Percentiles rank a stretch among this genome's conserved stretches.
Conservation (phyloP, 2,797 vertebrate genomes). For the Micromesistius poutassou region DNA sequence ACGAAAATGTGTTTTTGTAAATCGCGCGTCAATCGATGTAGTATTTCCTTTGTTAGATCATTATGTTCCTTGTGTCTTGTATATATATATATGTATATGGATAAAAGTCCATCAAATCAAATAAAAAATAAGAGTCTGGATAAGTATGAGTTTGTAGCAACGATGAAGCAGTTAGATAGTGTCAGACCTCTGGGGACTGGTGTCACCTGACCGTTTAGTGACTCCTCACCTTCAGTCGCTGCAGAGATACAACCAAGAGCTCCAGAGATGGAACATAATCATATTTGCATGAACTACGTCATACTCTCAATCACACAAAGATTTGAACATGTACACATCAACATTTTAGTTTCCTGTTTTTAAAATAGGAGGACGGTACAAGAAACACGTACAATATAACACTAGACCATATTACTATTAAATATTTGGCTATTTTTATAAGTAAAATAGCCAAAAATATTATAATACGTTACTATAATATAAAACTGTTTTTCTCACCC, state of each 20-base stretch:
- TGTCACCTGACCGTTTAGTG: not conserved
- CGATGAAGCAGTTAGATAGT: not conserved
- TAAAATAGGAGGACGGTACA: not conserved
- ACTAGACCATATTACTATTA: not conserved
- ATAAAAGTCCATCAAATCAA: not conserved
- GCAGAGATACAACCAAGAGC: not conserved
- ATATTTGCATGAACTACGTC: not conserved
- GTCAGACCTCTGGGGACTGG: not conserved
- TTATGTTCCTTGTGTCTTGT: too few species aligned
- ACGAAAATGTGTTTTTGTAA: not conserved
- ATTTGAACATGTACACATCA: not conserved
- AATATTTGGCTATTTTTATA: too few species aligned
- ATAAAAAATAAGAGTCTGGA: conserved; percentile 4
- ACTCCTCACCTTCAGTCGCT: not conserved
- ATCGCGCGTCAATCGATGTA: not conserved
- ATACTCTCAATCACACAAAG: not conserved
- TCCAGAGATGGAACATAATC: not conserved
- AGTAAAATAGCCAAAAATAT: not conserved
- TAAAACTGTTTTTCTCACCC: not conserved
- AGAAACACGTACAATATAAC: not conserved
- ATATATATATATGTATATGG: not conserved
- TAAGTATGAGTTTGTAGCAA: not conserved
- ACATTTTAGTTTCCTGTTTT: not conserved
- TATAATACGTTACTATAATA: not conserved
- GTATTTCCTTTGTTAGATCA: not conserved